Base-by-base conservation (phyloP, 1,140 invertebrate species). In the Zaprionus kolodkinae region DNA sequence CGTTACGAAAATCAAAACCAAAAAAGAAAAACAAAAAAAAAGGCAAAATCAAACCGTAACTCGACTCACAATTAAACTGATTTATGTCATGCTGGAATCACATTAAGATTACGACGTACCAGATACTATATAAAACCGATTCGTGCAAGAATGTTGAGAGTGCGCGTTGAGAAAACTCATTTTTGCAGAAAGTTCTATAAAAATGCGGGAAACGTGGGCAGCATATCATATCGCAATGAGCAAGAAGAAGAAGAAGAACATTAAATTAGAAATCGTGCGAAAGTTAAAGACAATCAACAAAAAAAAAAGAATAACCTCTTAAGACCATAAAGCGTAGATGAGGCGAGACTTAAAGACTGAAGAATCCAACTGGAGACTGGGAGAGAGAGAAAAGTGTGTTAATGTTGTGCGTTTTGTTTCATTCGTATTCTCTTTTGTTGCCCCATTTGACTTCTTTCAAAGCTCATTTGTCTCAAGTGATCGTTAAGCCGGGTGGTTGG, bases 221-320 rank as follows among this genome's bases (percentile, higher is more conserved):
- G 72, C 59, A 70, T 75, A 62, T 69, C 50, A 55, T 66, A 65
- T 25, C 7, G 36, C 38, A 15, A 15, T 38, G 45, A 43, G 30
- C 30, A 66, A 55, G 69, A 65, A 66, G 50, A 38, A 36, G 75
- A 74, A 50, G 33, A 17, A 61, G 38, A 45, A 65, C 72, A 56
- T 55, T 76, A 72, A 72, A 64, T 79, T 89, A 89, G 84, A 88
- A 88, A 88, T 88, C 84, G 77, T 84, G 84, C 79, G 80, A 87
- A 75, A 78, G 62, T 40, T 52, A 54, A 69, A 76, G 64, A 76
- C 72, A 75, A 75, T 75, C 56, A 5, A 38, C 62, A 69, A 35
- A 43, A 38, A 68, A 69, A 35, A 43, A 9, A n/a, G n/a, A n/a
- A n/a, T n/a, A n/a, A n/a, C n/a, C 33, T 12, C 27, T 35, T 35